Evolutionary conservation across 2,797 vertebrate genomes (phyloP).

Genomic region (Bufotes viridis): DNA sequence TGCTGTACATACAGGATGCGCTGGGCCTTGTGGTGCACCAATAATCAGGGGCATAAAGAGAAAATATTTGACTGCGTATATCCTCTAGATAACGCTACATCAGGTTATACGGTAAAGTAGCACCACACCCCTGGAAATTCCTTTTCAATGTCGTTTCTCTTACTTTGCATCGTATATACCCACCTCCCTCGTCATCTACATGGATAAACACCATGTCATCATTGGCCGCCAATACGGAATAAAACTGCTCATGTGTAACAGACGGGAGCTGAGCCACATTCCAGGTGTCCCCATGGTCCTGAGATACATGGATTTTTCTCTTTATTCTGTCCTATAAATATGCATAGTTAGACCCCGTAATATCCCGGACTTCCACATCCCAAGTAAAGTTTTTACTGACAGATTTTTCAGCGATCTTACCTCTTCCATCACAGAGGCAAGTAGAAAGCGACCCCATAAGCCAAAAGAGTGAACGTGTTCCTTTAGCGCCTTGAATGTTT

Average conservation of each 20-base stretch:
- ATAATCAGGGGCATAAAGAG: too few relatives aligned
- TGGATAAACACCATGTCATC: constrained; percentile 97
- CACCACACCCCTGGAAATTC: too few relatives aligned
- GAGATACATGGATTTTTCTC: constrained; percentile 88
- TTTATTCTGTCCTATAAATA: constrained; percentile 68
- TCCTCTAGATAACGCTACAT: too few relatives aligned
- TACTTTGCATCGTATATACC: constrained; percentile 60
- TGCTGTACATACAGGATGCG: too few relatives aligned
- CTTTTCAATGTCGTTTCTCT: too few relatives aligned
- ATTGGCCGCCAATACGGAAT: constrained; percentile 91
- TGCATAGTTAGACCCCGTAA: too few relatives aligned
- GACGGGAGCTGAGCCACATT: constrained; percentile 94
- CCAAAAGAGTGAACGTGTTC: constrained; percentile 91
- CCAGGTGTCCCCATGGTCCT: constrained; percentile 88
- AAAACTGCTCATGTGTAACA: constrained; percentile 93
- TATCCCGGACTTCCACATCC: too few relatives aligned
- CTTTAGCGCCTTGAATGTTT: constrained; percentile 81
- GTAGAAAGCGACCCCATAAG: constrained; percentile 89
- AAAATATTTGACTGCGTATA: too few relatives aligned
- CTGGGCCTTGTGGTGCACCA: too few relatives aligned
- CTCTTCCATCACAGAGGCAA: constrained; percentile 89
- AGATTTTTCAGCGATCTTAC: not conserved
- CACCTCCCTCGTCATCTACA: constrained; percentile 91
- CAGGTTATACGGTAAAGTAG: too few relatives aligned
- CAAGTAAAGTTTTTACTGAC: too few relatives aligned